Conservation (phyloP, 37 sponge, comb jelly and placozoan species). For the Eunapius fragilis region DNA sequence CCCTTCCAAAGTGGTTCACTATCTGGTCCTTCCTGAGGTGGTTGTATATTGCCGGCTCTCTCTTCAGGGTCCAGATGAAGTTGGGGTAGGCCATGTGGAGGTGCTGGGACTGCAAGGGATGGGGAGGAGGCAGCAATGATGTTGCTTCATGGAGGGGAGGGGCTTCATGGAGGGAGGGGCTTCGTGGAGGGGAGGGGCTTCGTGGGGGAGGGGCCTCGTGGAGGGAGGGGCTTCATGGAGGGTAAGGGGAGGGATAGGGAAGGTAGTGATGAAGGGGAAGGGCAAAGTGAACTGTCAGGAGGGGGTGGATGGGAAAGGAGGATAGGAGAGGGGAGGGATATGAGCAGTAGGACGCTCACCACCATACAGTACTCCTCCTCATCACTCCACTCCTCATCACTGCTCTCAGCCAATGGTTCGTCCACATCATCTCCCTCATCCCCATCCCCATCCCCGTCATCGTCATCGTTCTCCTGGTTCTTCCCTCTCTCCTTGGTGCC, state of each 20-base stretch:
- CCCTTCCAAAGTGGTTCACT: slow-evolving; percentile 82
- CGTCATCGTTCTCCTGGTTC: slow-evolving; percentile 4
- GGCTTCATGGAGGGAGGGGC: too few species aligned
- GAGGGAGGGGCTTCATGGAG: background rate
- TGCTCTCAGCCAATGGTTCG: slow-evolving; percentile 9
- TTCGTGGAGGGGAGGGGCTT: background rate
- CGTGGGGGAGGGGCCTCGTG: background rate
- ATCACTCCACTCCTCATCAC: slow-evolving; percentile 66
- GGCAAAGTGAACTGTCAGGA: background rate
- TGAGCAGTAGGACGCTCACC: slow-evolving; percentile 26
- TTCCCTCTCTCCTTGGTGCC: background rate
- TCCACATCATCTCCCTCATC: slow-evolving; percentile 36
- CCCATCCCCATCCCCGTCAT: slow-evolving; percentile 16
- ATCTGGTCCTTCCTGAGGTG: slow-evolving; percentile 64
- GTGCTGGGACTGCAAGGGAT: slow-evolving; percentile 66
- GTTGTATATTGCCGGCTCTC: slow-evolving; percentile 50
- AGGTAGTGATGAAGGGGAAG: background rate
- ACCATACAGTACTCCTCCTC: slow-evolving; percentile 81
- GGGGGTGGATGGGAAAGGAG: background rate
- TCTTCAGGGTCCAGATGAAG: slow-evolving; percentile 88
- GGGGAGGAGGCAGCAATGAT: background rate
- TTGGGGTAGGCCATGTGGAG: slow-evolving; percentile 70
- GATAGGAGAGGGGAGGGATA: too few species aligned
- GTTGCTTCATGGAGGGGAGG: background rate
- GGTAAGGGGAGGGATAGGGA: background rate